phyloP scores from a whole-genome alignment of 2,113 vertebrate species.

The Dryoscopus gambensis region DNA sequence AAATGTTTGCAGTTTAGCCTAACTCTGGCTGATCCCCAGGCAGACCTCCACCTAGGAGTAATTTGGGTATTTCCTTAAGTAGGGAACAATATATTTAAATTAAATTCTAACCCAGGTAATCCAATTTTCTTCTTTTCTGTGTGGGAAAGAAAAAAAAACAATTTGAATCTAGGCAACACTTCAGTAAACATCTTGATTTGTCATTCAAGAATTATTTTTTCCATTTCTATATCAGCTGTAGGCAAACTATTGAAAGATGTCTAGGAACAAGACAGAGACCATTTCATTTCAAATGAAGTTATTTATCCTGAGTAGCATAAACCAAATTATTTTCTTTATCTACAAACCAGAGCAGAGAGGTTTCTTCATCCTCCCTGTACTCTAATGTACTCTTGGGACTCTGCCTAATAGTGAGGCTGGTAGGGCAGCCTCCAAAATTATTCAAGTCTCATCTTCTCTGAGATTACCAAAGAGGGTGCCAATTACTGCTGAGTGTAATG shows the following conservation, averaged over 20 bases:
- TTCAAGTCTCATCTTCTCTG: background rate
- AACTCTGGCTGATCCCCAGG: background rate
- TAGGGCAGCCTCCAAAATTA: background rate
- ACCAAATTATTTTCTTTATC: background rate
- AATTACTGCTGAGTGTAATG: background rate
- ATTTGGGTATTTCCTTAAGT: background rate
- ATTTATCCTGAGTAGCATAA: background rate
- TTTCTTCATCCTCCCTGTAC: background rate
- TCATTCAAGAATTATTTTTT: background rate
- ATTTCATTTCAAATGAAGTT: background rate
- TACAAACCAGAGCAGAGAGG: background rate
- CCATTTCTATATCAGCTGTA: accelerated
- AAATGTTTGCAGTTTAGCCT: background rate
- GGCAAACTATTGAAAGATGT: background rate
- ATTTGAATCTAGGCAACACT: background rate
- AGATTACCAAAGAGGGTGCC: background rate
- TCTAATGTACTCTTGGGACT: background rate
- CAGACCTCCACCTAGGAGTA: background rate
- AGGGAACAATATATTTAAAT: background rate
- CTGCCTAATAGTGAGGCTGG: background rate
- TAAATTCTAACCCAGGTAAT: background rate
- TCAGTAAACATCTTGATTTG: background rate
- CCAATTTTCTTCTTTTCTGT: background rate
- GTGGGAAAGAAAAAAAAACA: background rate
- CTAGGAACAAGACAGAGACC: background rate